Percentiles rank a stretch among this genome's conserved stretches.
These are phyloP conservation scores for Limosa lapponica DNA, from an alignment of 2,797 vertebrate species.

Conservation along the genomic window DNA sequence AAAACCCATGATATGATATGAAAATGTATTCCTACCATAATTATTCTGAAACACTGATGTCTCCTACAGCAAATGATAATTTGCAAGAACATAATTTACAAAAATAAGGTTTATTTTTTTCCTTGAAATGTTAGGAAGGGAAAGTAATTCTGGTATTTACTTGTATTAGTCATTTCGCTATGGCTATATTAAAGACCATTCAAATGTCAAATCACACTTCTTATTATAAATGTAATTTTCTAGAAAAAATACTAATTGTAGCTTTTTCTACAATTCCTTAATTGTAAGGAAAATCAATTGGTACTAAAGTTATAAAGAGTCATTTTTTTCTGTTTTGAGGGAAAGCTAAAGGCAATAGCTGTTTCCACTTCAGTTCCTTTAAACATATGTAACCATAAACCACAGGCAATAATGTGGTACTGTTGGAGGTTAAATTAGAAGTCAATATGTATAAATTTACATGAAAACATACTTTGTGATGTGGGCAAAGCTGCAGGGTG, in stretches of 20 bases:
- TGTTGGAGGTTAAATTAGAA: slow-evolving; percentile 51
- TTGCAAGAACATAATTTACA: background rate
- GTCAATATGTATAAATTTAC: background rate
- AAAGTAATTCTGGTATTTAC: background rate
- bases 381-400: slow-evolving; percentile 62
- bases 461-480: background rate
- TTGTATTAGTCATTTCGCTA: background rate
- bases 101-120: background rate
- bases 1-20: background rate
- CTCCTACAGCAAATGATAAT: background rate
- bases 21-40: background rate
- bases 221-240: background rate
- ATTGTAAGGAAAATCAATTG: background rate
- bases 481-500: background rate
- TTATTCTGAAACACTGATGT: background rate
- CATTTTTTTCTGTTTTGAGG: slow-evolving; percentile 16
- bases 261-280: background rate
- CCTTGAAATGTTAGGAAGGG: background rate
- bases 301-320: background rate
- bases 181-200: background rate
- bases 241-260: background rate
- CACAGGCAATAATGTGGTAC: slow-evolving; percentile 67
- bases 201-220: background rate
- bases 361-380: slow-evolving; percentile 67
- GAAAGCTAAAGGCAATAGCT: slow-evolving; percentile 30